phyloP scores from a whole-genome alignment of 2,797 vertebrate species.

The Buceros bicornis region DNA sequence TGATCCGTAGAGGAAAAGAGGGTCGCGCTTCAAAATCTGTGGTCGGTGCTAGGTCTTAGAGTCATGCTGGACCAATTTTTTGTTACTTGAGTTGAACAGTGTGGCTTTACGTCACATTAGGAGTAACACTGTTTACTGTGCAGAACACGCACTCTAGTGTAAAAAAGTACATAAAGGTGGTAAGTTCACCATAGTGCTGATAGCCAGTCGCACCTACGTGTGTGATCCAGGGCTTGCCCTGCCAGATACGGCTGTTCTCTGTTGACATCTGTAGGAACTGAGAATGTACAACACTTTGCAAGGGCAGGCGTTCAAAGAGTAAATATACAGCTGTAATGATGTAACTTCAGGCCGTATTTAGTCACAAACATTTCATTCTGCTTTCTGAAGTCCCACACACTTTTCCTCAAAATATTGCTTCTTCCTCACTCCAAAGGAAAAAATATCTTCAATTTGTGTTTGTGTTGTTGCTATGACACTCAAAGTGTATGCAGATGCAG shows the following conservation, averaged over 20 bases:
- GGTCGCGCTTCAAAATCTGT: background rate
- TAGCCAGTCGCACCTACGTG: background rate
- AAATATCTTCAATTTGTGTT: constrained; percentile 71
- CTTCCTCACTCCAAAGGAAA: constrained; percentile 46
- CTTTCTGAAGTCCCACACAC: constrained; percentile 63
- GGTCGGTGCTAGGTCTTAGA: background rate
- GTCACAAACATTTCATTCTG: constrained; percentile 65
- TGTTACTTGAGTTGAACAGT: background rate
- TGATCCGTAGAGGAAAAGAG: background rate
- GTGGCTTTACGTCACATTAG: background rate
- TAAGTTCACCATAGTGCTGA: background rate
- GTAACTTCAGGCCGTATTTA: constrained; percentile 35
- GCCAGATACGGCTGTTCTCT: background rate
- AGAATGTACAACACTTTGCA: background rate
- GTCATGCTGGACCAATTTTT: background rate
- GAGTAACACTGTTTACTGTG: fast-evolving
- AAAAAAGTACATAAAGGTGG: background rate
- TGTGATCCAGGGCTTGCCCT: background rate
- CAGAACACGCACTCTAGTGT: fast-evolving
- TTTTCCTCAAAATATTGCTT: constrained; percentile 61
- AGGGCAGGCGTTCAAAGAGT: background rate
- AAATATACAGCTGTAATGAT: background rate
- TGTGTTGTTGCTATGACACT: constrained; percentile 80
- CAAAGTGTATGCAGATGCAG: constrained; percentile 76
- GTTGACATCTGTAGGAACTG: constrained; percentile 27